Evolutionary conservation across 1,140 invertebrate genomes (phyloP), one percentile per base, ranked within the genome.

Genomic region (Trichoplusia ni): DNA sequence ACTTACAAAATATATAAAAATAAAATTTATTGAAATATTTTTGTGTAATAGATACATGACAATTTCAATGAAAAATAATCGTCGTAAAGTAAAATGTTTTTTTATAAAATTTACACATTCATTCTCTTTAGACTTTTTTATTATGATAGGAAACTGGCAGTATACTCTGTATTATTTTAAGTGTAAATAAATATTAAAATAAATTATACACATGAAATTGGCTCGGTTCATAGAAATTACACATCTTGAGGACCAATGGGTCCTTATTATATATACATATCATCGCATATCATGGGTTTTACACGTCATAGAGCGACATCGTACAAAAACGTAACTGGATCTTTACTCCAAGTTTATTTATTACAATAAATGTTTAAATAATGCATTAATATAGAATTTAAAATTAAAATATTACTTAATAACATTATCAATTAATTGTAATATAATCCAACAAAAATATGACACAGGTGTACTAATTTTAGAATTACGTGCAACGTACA

Each of bases 171-270:
- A 33, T 19, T 16, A 7, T 13, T 19, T 13, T 31, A 27, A 29
- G 40, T 29, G 35, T 59, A 59, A 59, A 44, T 59, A 58, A 42
- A 31, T 58, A 42, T 42, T 29, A 53, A 58, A 58, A 58, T 58
- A 58, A 58, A 58, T 58, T 58, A 58, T 56, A 47, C 44, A 44
- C 25, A 38, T 31, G 54, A 58, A 29, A 31, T 44, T 58, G 37
- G 54, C 54, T 58, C 54, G 37, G 54, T 58, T 54, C 25, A 42
- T 44, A 18, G 5, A 58, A 58, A 44, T 7, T 31, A 44, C 25
- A 16, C 19, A 44, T 44, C 29, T 33, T 35, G n/a, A 35, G 29
- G 35, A 35, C 47, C 44, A n/a, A 1, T 31, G 29, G 29, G 29
- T 31, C 29, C 29, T 31, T 31, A 31, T 31, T 31, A 31, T 31